A percentile compares a stretch with the other conserved stretches of the same genome.
phyloP scores from a whole-genome alignment of 2,113 vertebrate species.

The Platysteira castanea region DNA sequence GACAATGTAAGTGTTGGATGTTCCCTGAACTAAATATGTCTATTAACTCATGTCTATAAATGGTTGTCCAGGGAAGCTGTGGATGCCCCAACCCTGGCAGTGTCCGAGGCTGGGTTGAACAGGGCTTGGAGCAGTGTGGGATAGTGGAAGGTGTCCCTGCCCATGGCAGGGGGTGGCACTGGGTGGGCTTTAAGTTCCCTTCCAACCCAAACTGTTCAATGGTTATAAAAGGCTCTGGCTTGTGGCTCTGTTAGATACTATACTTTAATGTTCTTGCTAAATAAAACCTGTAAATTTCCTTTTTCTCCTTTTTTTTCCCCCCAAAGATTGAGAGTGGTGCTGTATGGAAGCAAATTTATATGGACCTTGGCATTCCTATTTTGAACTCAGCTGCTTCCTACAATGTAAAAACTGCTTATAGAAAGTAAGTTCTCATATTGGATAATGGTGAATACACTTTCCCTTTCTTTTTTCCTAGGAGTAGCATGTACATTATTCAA shows the following conservation, averaged over 20 bases:
- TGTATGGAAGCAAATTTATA: constrained; percentile 99
- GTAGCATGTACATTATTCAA: not conserved
- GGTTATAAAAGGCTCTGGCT: not conserved
- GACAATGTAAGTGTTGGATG: constrained; percentile 80
- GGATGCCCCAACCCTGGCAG: fast-evolving
- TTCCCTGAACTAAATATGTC: not conserved
- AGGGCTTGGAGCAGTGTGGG: not conserved
- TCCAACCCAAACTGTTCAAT: not conserved
- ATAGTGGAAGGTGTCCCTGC: not conserved
- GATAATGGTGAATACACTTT: not conserved
- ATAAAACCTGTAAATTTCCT: not conserved
- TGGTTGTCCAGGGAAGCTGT: not conserved
- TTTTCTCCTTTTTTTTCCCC: not conserved
- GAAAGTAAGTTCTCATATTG: constrained; percentile 82
- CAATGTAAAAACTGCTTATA: constrained; percentile 99
- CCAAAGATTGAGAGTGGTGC: constrained; percentile 93
- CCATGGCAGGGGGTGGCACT: not conserved
- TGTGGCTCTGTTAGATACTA: not conserved
- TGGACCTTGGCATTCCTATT: constrained; percentile 97
- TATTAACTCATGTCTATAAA: not conserved
- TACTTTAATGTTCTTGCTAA: not conserved
- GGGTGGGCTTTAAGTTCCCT: not conserved
- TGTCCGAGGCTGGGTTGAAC: not conserved
- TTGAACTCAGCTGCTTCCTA: constrained; percentile 98
- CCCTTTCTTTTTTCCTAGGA: not conserved